phyloP scores from a whole-genome alignment of 2,888 invertebrate genomes.

The Mesorhabditis belari region DNA sequence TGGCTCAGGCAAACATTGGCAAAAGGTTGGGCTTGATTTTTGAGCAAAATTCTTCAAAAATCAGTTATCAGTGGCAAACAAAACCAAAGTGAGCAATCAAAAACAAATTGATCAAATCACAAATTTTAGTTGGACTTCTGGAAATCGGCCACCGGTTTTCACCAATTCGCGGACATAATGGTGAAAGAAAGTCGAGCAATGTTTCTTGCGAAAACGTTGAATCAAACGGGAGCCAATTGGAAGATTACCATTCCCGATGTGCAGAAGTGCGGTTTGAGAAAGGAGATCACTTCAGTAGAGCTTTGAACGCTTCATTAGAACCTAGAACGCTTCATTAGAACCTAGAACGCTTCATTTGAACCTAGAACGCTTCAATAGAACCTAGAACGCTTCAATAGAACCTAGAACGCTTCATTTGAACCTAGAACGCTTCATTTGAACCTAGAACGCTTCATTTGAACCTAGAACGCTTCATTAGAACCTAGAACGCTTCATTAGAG shows the following conservation, averaged over 20 bases:
- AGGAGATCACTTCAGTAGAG: too few relatives aligned
- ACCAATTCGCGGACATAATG: constrained; percentile 62
- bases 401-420: too few relatives aligned
- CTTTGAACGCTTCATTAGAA: too few relatives aligned
- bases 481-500: too few relatives aligned
- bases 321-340: too few relatives aligned
- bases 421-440: too few relatives aligned
- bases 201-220: constrained; percentile 62
- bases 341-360: too few relatives aligned
- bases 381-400: too few relatives aligned
- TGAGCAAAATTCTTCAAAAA: background rate
- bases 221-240: constrained; percentile 10
- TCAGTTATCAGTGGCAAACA: background rate
- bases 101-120: background rate
- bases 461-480: too few relatives aligned
- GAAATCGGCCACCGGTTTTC: constrained; percentile 46
- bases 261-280: constrained; percentile 59
- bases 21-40: background rate
- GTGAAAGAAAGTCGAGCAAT: constrained; percentile 64
- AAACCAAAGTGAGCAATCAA: background rate
- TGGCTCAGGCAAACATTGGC: too few relatives aligned
- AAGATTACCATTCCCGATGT: constrained; percentile 59
- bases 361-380: too few relatives aligned
- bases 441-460: too few relatives aligned
- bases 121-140: constrained; percentile 49